Evolutionary conservation across 30 jellyfish, hydroid and myxozoan genomes (phyloP), one percentile per base, ranked within the genome.

Genomic region (Rhopilema esculentum): DNA sequence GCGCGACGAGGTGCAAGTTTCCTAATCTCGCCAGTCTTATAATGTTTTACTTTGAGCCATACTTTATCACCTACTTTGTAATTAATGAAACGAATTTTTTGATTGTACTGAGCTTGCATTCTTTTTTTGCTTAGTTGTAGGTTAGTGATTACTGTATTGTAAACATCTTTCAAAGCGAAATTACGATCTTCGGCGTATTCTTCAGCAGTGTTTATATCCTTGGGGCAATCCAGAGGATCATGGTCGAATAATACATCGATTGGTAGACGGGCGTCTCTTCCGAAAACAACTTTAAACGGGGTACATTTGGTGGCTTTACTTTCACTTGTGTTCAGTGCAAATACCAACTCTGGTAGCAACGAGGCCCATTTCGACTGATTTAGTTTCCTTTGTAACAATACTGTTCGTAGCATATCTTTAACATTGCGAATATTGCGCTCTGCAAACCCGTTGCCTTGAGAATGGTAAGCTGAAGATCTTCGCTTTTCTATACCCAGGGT

Each of bases 251-350:
- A 27, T 69, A 40, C 40, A 40, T 63, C 91, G 6, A 52, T 27
- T 19, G 91, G 87, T 18, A 80, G 40, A 32, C 87, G 29, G 30
- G 91, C 87, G 30, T 86, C 64, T 66, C 91, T 80, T 9, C 91
- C 91, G 32, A 26, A 48, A 63, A 65, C 72, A 27, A 80, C 84
- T 7, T 80, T 66, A 49, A 63, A 65, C 64, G 88, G 88, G 22
- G n/a, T 52, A 48, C 88, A 78, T 6, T 33, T 27, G 19, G 74
- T 75, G n/a, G 86, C 73, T 77, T 77, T 57, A 33, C 88, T 40
- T 27, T 51, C 49, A 62, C 84, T 53, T 22, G 85, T 65, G 26
- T 80, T 80, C 28, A 61, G 69, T 23, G 90, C 82, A 52, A 77
- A 77, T 52, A 77, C 88, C 25, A 77, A 30, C 27, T 77, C 88